phyloP scores from a whole-genome alignment of 2,888 invertebrate genomes.

The Dromius quadrimaculatus region DNA sequence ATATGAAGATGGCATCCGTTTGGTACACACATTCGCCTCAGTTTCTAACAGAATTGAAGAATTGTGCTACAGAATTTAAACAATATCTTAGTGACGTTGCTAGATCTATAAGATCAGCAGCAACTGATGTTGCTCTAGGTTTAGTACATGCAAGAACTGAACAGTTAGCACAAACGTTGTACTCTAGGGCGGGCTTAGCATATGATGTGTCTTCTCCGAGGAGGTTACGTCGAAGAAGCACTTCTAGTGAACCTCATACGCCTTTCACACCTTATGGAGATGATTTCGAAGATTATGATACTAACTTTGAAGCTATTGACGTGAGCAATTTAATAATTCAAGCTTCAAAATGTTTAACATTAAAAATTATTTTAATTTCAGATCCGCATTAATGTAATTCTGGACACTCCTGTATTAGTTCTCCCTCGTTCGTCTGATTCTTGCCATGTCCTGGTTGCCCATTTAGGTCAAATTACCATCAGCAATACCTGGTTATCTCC shows the following conservation, averaged over 20 bases:
- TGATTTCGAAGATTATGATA: constrained; percentile 44
- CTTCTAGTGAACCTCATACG: constrained; percentile 64
- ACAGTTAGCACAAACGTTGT: constrained; percentile 71
- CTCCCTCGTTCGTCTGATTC: constrained; percentile 82
- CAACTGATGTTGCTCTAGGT: constrained; percentile 93
- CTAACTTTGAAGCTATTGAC: background rate
- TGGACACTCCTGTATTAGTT: constrained; percentile 93
- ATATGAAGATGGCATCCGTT: constrained; percentile 83
- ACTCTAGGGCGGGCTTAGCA: constrained; percentile 67
- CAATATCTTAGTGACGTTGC: constrained; percentile 88
- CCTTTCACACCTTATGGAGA: constrained; percentile 64
- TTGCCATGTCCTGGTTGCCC: constrained; percentile 88
- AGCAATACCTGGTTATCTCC: constrained; percentile 62
- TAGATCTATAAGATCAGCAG: constrained; percentile 87
- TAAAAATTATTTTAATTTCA: background rate
- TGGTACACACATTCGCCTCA: constrained; percentile 94
- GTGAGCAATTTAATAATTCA: background rate
- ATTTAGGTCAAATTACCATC: constrained; percentile 88
- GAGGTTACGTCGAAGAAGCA: constrained; percentile 65
- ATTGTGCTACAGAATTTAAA: constrained; percentile 91
- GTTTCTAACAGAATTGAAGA: constrained; percentile 86
- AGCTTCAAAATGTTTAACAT: background rate
- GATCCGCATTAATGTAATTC: constrained; percentile 78
- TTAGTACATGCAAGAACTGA: constrained; percentile 81
- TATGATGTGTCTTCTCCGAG: constrained; percentile 66